phyloP scores from a whole-genome alignment of 2,888 invertebrate species.

The Plebejus anna region DNA sequence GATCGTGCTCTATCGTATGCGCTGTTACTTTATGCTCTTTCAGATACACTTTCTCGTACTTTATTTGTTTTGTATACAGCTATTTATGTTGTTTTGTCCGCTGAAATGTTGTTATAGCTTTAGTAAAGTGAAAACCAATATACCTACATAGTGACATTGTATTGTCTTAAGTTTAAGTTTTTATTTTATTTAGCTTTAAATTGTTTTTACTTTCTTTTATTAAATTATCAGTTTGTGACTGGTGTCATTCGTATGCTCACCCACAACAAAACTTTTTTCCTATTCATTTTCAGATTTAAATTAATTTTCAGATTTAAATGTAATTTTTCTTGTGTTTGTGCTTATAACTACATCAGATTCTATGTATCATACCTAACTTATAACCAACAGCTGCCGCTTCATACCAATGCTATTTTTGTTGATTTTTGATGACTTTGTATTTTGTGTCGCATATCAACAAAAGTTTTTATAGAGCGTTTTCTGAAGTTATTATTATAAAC shows the following conservation, averaged over 20 bases:
- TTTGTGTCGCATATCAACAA: too few relatives aligned
- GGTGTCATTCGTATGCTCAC: neutral
- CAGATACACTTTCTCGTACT: neutral
- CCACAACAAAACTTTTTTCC: neutral
- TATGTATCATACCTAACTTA: too few relatives aligned
- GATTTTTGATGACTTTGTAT: too few relatives aligned
- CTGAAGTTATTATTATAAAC: too few relatives aligned
- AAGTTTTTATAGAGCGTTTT: too few relatives aligned
- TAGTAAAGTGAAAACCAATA: neutral
- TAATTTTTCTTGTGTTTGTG: neutral
- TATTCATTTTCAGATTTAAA: neutral
- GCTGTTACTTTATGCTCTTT: neutral
- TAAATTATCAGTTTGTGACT: neutral
- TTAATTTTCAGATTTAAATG: neutral
- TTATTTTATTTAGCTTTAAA: neutral
- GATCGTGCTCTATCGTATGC: constrained; percentile 50
- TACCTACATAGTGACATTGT: neutral
- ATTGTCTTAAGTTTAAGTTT: neutral
- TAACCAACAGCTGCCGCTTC: neutral
- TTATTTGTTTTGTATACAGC: neutral
- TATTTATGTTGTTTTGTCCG: neutral
- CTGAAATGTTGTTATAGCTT: neutral
- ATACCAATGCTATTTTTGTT: too few relatives aligned
- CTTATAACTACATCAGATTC: neutral
- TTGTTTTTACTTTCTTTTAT: neutral